Evolutionary conservation across 1,140 invertebrate species (phyloP).

Genomic region (Lanistes nyassanus): DNA sequence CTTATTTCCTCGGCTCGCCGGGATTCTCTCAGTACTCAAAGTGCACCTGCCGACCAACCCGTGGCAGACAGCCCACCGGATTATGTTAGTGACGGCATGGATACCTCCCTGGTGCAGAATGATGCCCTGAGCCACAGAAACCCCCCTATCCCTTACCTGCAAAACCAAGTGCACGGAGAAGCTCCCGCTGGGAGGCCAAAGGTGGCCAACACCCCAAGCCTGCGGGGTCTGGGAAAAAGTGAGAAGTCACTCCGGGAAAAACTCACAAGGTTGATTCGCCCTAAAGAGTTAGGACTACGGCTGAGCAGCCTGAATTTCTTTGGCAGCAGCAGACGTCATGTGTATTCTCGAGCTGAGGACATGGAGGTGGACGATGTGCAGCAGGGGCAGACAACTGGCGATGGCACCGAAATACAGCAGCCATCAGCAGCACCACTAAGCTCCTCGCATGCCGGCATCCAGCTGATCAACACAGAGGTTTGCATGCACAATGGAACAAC

Average conservation of each 20-base stretch:
- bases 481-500: constrained; percentile 43
- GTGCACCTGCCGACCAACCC: constrained; percentile 21
- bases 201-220: constrained; percentile 69
- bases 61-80: constrained; percentile 55
- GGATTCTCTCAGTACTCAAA: constrained; percentile 24
- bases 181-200: constrained; percentile 62
- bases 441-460: background rate
- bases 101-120: constrained; percentile 67
- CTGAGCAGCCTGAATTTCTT: constrained; percentile 29
- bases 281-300: constrained; percentile 42
- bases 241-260: constrained; percentile 38
- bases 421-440: background rate
- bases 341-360: constrained; percentile 14
- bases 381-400: background rate
- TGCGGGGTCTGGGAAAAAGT: constrained; percentile 19
- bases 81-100: constrained; percentile 64
- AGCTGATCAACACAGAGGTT: constrained; percentile 34
- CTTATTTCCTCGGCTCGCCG: constrained; percentile 73
- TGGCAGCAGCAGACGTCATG: constrained; percentile 8
- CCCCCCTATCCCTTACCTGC: constrained; percentile 78
- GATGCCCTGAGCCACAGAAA: constrained; percentile 65
- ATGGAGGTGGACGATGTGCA: constrained; percentile 23
- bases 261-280: constrained; percentile 45
- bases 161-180: constrained; percentile 73
- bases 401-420: background rate